Percentiles rank a stretch among this genome's conserved stretches.
phyloP scores from a whole-genome alignment of 1,140 invertebrate species.

The Stegodyphus dumicola region DNA sequence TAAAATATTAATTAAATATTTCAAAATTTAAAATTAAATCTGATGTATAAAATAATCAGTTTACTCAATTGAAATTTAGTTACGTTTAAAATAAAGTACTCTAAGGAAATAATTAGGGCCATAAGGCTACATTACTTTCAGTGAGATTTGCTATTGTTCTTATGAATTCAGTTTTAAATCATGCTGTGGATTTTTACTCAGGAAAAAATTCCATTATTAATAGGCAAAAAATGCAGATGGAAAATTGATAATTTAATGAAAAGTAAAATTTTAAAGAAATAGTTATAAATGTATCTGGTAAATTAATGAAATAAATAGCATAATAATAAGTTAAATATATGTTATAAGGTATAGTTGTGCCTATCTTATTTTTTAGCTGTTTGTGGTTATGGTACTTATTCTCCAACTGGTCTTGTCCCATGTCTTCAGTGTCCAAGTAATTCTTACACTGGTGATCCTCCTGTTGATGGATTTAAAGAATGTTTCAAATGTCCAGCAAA shows the following conservation, averaged over 20 bases:
- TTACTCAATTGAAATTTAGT: no score
- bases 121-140: no score
- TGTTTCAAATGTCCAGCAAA: constrained; percentile 92
- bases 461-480: constrained; percentile 90
- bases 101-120: no score
- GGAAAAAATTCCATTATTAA: no score
- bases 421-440: constrained; percentile 95
- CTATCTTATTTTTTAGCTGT: constrained; percentile 72
- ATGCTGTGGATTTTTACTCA: no score
- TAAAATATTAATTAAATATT: no score
- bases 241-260: background rate
- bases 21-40: no score
- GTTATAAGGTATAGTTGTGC: background rate
- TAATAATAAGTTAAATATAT: background rate
- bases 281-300: background rate
- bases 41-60: no score
- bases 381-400: constrained; percentile 96
- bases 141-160: no score
- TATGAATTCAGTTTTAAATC: no score
- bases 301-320: background rate
- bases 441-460: constrained; percentile 88
- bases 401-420: constrained; percentile 91
- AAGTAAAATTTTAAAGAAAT: background rate
- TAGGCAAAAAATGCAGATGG: no score
- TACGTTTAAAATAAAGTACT: no score